Base-by-base conservation (phyloP, 2,797 vertebrate species). In the Onychomys torridus region DNA sequence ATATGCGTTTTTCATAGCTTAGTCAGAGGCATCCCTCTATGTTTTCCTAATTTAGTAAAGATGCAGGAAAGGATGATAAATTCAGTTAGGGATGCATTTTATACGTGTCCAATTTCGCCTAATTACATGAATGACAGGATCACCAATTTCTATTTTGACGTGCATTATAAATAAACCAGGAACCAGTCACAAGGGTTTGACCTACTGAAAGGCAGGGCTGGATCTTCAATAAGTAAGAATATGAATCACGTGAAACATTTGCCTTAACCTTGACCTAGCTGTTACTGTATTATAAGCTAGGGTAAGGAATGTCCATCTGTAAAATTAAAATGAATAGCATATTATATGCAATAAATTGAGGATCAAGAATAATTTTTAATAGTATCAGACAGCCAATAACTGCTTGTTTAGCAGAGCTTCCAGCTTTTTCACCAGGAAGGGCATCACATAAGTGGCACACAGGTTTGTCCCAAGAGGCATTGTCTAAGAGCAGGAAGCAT, bases 111-210 rank as follows among this genome's bases (percentile, higher is more conserved):
- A 16, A 40, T 88, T 93, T 83, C 79, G 4, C 32, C 32, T 89
- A 65, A 79, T 96, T 92, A 52, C 85, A 40, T 90, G 84, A 96
- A 78, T 89, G 90, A 65, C 21, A 84, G 55, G 2, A 40, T 57
- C 32, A 49, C 52, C 52, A 49, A 32, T 81, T 69, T 87, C 57
- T 78, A 40, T 75, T n/a, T 95, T 96, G 73, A 75, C 55, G 40
- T 85, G 23, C 49, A 81, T 75, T 90, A 52, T 91, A 89, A 95
- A 71, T 90, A 95, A 91, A 95, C 91, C 40, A 89, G 46, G 94
- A 91, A 95, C 91, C 40, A 89, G 46, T 16, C 40, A 69, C 19
- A 57, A 55, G 27, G 69, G 21, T 40, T 57, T 52, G 59, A 63
- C 59, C 86, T 61, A 14, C 89, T 69, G 88, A 87, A 87, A 93